A percentile compares a stretch with the other conserved stretches of the same genome.
phyloP scores from a whole-genome alignment of 2,113 vertebrate genomes.

The Sitta europaea region DNA sequence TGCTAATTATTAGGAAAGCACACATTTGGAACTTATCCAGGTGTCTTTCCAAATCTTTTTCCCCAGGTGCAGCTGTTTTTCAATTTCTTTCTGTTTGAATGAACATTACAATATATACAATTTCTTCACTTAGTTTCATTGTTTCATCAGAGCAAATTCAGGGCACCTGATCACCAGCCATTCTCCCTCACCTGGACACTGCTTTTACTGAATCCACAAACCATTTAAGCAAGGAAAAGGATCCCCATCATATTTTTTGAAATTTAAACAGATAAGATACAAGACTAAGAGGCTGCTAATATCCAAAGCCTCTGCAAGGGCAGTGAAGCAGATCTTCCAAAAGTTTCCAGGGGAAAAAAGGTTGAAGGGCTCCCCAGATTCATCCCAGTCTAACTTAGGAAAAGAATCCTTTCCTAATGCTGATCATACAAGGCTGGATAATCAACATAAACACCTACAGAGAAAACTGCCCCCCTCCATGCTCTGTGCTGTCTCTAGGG shows the following conservation, averaged over 20 bases:
- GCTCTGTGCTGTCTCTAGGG: not conserved
- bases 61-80: conserved; percentile 64
- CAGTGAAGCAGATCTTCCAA: not conserved
- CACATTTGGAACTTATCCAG: conserved; percentile 69
- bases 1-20: conserved; percentile 79
- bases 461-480: not conserved
- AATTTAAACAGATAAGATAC: not conserved
- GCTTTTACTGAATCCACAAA: not conserved
- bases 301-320: not conserved
- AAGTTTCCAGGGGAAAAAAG: not conserved
- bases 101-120: not conserved
- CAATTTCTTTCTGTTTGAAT: conserved; percentile 39
- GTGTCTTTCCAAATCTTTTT: conserved; percentile 57
- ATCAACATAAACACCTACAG: not conserved
- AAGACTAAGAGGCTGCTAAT: not conserved
- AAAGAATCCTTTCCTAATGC: not conserved
- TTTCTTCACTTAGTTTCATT: conserved; percentile 5
- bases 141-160: not conserved
- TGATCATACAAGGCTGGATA: not conserved
- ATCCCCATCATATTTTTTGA: accelerated
- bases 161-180: not conserved
- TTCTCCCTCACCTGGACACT: not conserved
- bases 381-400: not conserved
- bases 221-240: not conserved
- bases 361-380: not conserved